Base-by-base conservation (phyloP, 2,797 vertebrate species). In the Anniella stebbinsi region DNA sequence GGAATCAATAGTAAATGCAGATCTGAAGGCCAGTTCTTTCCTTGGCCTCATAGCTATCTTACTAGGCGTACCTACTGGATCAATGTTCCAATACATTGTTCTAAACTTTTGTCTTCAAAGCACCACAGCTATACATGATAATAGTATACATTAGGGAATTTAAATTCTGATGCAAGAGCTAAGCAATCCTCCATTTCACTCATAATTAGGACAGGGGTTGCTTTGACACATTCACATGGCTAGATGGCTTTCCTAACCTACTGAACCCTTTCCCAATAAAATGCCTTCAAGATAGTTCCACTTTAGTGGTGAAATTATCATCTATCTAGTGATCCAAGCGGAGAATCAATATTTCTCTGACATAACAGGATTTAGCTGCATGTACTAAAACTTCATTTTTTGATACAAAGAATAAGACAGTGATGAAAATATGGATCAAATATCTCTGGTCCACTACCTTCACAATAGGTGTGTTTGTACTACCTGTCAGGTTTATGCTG, bases 121-220 rank as follows among this genome's bases (percentile, higher is more conserved):
- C 3, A 63, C 80, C 63, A 70, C 30, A 60, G 63, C 41, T 0
- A 1, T 63, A 70, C 7, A 17, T 0, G 13, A 4, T 38, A 73
- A 76, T 38, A 83, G 83, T 30, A 54, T 5, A 51, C 41, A 73
- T 36, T 51, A 0, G 25, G 84, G 54, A 0, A 0, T 18, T 81
- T 54, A 1, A 70, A 1, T 73, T 45, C 57, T 1, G 0, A 0
- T 0, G 11, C 11, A n/a, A 78, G 33, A 69, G 45, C 33, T 25
- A 87, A 48, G 63, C 36, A 80, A 69, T 12, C 63, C 4, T 77
- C 75, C 17, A 18, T 48, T 38, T 66, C 48, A 25, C 38, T 67
- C 30, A 45, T 3, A 66, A 23, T 4, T 66, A 38, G 30, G 57
- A 36, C 30, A 77, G 17, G 28, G 4, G 30, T 77, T 38, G 17